Evolutionary conservation across 2,113 vertebrate species (phyloP).

Genomic region (Petaurus breviceps): DNA sequence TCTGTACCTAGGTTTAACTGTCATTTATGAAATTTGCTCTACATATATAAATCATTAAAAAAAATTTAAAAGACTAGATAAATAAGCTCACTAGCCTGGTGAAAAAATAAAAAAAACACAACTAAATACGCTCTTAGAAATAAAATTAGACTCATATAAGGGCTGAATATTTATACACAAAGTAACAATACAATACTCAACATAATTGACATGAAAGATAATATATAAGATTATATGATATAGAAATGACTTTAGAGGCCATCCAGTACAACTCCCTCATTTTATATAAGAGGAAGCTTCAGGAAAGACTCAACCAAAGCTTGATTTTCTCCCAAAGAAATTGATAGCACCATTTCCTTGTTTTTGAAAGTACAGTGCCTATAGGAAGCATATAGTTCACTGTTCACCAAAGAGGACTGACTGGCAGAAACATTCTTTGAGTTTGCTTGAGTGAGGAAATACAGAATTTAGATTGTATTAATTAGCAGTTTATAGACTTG

Average conservation of each 20-base stretch:
- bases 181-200: neutral
- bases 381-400: slow-evolving; percentile 14
- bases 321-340: neutral
- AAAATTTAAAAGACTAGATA: neutral
- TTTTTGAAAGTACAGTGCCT: neutral
- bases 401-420: slow-evolving; percentile 34
- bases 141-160: slow-evolving; percentile 4
- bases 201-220: neutral
- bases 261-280: neutral
- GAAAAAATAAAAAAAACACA: neutral
- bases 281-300: neutral
- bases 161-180: neutral
- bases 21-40: neutral
- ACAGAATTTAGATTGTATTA: slow-evolving; percentile 57
- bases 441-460: slow-evolving; percentile 69
- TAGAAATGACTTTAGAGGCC: neutral
- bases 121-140: neutral
- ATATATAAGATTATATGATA: neutral
- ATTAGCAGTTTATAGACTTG: slow-evolving; percentile 70
- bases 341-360: neutral
- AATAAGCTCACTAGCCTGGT: neutral
- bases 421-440: slow-evolving; percentile 31
- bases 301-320: neutral
- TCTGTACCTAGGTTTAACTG: neutral
- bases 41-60: too few species aligned